Conservation (phyloP, 2,797 vertebrate genomes). For the Tinamus major region DNA sequence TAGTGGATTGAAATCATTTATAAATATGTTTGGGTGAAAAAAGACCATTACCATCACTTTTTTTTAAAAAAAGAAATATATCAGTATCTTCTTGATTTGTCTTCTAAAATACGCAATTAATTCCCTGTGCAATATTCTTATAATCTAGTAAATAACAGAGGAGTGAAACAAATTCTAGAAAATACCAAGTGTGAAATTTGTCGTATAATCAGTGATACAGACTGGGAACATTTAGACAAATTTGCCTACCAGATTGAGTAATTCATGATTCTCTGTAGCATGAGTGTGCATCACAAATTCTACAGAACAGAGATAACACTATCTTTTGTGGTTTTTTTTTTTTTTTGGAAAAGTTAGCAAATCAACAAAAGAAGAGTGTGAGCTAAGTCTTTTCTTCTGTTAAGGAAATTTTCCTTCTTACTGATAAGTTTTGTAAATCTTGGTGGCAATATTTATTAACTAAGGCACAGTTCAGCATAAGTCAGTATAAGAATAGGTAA, state of each 20-base stretch:
- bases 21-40: not conserved
- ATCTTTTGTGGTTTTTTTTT: not conserved
- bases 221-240: not conserved
- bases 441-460: constrained; percentile 11
- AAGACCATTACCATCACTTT: not conserved
- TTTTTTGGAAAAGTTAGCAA: not conserved
- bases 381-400: not conserved
- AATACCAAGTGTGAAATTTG: not conserved
- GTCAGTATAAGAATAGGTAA: constrained; percentile 1
- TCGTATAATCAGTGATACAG: not conserved
- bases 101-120: not conserved
- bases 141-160: not conserved
- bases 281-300: no score
- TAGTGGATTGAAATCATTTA: not conserved
- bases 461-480: not conserved
- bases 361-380: not conserved
- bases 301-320: not conserved
- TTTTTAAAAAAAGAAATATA: not conserved
- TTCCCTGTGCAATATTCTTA: not conserved
- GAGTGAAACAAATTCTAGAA: not conserved
- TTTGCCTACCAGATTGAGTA: not conserved
- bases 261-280: not conserved
- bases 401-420: not conserved
- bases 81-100: not conserved
- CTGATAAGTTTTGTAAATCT: not conserved